phyloP scores from a whole-genome alignment of 37 sponge, comb jelly and placozoan genomes.

The Chondrilla cf. caribensis region DNA sequence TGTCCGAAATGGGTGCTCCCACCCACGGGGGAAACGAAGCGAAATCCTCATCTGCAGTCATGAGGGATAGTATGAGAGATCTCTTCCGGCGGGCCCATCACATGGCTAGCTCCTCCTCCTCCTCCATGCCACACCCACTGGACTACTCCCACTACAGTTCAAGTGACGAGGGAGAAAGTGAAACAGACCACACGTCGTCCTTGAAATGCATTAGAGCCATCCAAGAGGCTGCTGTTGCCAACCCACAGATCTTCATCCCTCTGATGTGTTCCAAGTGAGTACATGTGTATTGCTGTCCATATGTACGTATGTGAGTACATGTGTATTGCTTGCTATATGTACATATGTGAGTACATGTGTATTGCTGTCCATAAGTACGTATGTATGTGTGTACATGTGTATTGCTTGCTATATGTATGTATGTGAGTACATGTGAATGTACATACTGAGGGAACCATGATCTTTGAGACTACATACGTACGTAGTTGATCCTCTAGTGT shows the following conservation, averaged over 20 bases:
- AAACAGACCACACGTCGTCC: not conserved
- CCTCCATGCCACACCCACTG: slow-evolving; percentile 20
- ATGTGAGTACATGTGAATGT: too few relatives aligned
- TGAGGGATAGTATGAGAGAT: slow-evolving; percentile 48
- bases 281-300: too few relatives aligned
- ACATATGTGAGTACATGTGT: too few relatives aligned
- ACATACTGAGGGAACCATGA: too few relatives aligned
- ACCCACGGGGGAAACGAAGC: slow-evolving; percentile 4
- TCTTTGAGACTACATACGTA: not conserved
- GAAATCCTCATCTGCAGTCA: slow-evolving; percentile 19
- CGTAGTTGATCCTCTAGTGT: too few relatives aligned
- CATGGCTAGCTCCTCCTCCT: slow-evolving; percentile 11
- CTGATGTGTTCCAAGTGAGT: slow-evolving; percentile 14
- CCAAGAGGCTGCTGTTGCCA: not conserved
- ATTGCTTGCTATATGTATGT: too few relatives aligned
- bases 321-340: too few relatives aligned
- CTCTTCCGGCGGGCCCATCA: not conserved
- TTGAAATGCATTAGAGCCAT: not conserved
- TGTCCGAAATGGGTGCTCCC: slow-evolving; percentile 46
- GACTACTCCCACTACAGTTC: slow-evolving; percentile 9
- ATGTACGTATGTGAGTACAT: too few relatives aligned
- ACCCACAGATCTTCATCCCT: slow-evolving; percentile 5
- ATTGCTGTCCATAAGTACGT: too few relatives aligned
- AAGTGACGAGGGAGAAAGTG: slow-evolving; percentile 22
- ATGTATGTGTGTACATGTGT: too few relatives aligned